These are phyloP conservation scores for Exaiptasia diaphana DNA, from an alignment of 64 coral and sea anemone genomes.

Conservation along the genomic window DNA sequence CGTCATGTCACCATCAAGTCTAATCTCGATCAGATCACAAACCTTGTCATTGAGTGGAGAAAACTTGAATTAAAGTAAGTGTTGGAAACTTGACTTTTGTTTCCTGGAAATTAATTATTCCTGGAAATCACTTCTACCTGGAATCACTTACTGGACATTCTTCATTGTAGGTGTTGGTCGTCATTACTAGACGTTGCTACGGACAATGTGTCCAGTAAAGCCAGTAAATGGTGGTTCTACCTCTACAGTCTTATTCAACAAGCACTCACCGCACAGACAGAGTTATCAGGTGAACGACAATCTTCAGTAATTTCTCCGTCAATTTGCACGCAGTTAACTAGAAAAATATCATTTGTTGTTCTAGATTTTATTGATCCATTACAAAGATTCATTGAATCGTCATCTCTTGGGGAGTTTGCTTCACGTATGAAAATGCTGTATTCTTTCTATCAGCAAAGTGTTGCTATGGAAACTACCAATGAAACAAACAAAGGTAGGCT, in stretches of 20 bases:
- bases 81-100: not conserved
- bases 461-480: not conserved
- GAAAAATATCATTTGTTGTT: too few species aligned
- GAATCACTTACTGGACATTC: not conserved
- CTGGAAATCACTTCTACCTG: not conserved
- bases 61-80: constrained; percentile 83
- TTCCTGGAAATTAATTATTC: not conserved
- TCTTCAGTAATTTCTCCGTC: too few species aligned
- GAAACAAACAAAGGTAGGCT: not conserved
- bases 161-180: constrained; percentile 66
- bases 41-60: constrained; percentile 86
- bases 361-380: constrained; percentile 47
- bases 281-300: too few species aligned
- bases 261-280: not conserved
- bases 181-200: constrained; percentile 76
- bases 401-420: constrained; percentile 76
- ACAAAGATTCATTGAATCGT: constrained; percentile 85
- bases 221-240: constrained; percentile 91
- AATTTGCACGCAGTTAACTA: too few species aligned
- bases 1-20: constrained; percentile 77
- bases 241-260: constrained; percentile 58
- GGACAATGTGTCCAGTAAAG: constrained; percentile 42
- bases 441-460: constrained; percentile 59
- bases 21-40: constrained; percentile 67
- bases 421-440: constrained; percentile 65